Base-by-base conservation (phyloP, 2,888 invertebrate genomes). In the Nemurella pictetii region DNA sequence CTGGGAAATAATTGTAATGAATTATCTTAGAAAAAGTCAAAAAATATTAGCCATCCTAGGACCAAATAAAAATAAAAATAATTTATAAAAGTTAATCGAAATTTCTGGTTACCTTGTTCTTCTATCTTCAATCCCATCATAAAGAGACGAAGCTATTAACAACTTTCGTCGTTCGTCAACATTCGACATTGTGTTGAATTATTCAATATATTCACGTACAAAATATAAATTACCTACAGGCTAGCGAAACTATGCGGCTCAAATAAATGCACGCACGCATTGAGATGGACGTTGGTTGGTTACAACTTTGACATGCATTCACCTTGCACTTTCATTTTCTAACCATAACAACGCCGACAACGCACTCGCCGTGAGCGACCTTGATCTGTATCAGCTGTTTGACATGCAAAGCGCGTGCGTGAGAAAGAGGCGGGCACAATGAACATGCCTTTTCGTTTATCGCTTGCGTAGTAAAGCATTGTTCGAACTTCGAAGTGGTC, bases 71-170 rank as follows among this genome's bases (percentile, higher is more conserved):
- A 7, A 7, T 36, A 36, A 36, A 36, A 7, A 7, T 36, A 36
- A n/a, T n/a, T n/a, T n/a, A n/a, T n/a, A n/a, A n/a, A n/a, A n/a
- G n/a, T n/a, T n/a, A n/a, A n/a, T n/a, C n/a, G n/a, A n/a, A n/a
- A n/a, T n/a, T n/a, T 32, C 9, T 32, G 77, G 27, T 30, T 82
- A 82, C 82, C 82, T 82, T 12, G 72, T 28, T 15, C 55, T 82
- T 27, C 29, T 1, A 27, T 82, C 55, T 72, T 82, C 82, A 15
- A 82, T 82, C 5, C 82, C 82, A 28, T 82, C n/a, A 15, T 26
- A 27, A 27, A 82, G 55, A 3, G 82, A 82, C 20, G 27, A 82
- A 5, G 80, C 80, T 26, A 81, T 20, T 12, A 81, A 36, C 0
- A 26, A 26, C 0, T 35, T 81, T 81, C 26, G 80, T 81, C 32